A percentile compares a stretch with the other conserved stretches of the same genome.
phyloP scores from a whole-genome alignment of 2,888 invertebrate species.

The Diogma glabrata region DNA sequence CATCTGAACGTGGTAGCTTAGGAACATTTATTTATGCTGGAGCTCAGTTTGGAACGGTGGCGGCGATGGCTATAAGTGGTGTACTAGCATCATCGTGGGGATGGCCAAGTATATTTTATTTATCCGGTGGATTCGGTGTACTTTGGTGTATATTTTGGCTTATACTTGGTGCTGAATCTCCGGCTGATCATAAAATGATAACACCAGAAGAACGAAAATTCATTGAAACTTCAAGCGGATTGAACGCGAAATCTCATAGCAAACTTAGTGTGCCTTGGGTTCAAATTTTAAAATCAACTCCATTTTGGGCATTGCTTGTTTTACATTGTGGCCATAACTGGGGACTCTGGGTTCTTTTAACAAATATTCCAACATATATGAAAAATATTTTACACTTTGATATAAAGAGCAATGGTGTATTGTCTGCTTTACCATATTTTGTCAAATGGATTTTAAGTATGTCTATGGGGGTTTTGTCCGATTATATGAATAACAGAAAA shows the following conservation, averaged over 20 bases:
- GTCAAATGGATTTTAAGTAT: conserved; percentile 36
- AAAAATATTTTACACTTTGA: conserved; percentile 55
- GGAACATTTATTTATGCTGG: conserved; percentile 54
- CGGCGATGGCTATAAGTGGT: conserved; percentile 56
- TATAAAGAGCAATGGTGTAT: conserved; percentile 41
- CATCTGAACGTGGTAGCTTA: conserved; percentile 50
- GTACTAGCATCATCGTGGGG: conserved; percentile 50
- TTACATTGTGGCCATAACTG: conserved; percentile 57
- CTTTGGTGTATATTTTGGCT: conserved; percentile 47
- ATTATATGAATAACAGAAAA: conserved; percentile 31
- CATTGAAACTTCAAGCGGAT: conserved; percentile 44
- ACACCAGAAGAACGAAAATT: conserved; percentile 46
- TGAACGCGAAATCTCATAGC: conserved; percentile 19
- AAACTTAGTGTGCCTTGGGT: conserved; percentile 46
- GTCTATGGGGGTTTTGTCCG: conserved; percentile 32
- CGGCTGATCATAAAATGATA: conserved; percentile 44
- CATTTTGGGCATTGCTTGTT: conserved; percentile 44
- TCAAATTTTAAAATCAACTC: conserved; percentile 51
- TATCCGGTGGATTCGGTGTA: conserved; percentile 47
- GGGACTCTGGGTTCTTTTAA: conserved; percentile 61
- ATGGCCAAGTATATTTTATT: conserved; percentile 64
- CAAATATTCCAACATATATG: conserved; percentile 59
- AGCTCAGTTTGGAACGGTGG: conserved; percentile 60
- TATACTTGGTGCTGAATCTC: conserved; percentile 48
- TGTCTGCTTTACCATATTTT: conserved; percentile 37